Conservation (phyloP, 2,888 invertebrate species). For the Pyrochroa serraticornis region DNA sequence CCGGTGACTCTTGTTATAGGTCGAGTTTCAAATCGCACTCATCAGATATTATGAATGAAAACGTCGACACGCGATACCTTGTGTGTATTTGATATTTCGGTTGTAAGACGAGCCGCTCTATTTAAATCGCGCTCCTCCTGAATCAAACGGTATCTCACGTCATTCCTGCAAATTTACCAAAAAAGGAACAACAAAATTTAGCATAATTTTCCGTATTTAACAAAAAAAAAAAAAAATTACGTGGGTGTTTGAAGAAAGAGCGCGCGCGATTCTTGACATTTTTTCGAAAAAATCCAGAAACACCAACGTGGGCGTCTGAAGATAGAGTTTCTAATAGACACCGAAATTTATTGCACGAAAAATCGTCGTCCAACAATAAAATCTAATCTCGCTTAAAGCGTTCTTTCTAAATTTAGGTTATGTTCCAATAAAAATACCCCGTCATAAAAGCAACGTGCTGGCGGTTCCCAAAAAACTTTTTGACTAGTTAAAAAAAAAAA, state of each 20-base stretch:
- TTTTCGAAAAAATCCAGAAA: too few species aligned
- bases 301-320: too few species aligned
- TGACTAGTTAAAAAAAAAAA: neutral
- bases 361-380: conserved; percentile 19
- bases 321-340: conserved; percentile 11
- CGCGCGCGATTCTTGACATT: too few species aligned
- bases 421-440: too few species aligned
- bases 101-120: conserved; percentile 37
- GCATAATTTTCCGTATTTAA: too few species aligned
- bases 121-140: conserved; percentile 9
- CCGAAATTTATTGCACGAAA: conserved; percentile 21
- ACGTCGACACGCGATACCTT: conserved; percentile 35
- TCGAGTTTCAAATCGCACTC: conserved; percentile 30
- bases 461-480: conserved; percentile 13
- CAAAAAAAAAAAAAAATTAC: conserved; percentile 13
- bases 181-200: too few species aligned
- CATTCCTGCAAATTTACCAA: neutral
- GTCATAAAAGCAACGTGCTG: conserved; percentile 10
- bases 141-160: neutral
- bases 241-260: conserved; percentile 4
- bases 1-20: conserved; percentile 8
- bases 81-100: conserved; percentile 39
- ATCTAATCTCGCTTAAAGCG: conserved; percentile 17
- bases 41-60: conserved; percentile 25
- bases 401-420: conserved; percentile 16